Evolutionary conservation across 1,140 invertebrate species (phyloP), one percentile per base, ranked within the genome.

Genomic region (Papilio dardanus): DNA sequence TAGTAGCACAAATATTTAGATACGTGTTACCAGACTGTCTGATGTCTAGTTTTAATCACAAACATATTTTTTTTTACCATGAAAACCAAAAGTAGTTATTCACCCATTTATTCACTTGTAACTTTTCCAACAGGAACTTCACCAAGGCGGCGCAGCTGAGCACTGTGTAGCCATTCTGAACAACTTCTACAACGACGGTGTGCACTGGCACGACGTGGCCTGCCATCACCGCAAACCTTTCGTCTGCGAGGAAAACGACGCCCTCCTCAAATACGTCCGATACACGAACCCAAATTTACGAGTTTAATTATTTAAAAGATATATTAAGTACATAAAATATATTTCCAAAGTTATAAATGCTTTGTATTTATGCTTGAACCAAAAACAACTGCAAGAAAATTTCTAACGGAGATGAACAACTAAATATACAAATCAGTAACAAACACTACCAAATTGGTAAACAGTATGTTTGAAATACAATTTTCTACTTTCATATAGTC

Each of bases 151-250:
- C 37, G 96, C 96, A 28, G 94, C 95, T 3, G 97, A 97, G 86
- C 97, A 97, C 86, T 97, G 97, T 84, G 86, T 97, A 24, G 96
- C 96, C 1, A 92, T 97, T 54, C 90, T 97, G 33, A 97, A 97
- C 88, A 96, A 97, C 83, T 97, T 97, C 93, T 97, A 97, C 94
- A 97, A 97, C 71, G 97, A 97, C 83, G 96, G 97, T 28, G 96
- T 97, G 46, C 96, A 97, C 85, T 97, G 97, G 97, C 97, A 97
- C 84, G 97, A 97, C 83, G 97, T 97, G 24, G 96, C 96, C 78
- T 97, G 97, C 85, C 96, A 97, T 85, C 97, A 97, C 86, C 95
- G 96, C 83, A 97, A 97, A 90, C 95, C 96, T 2, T 97, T 96
- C 91, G 96, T 97, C 19, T 97, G 97, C 86, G 97, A 97, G 89